These are phyloP conservation scores for Elgaria multicarinata DNA, from an alignment of 2,113 vertebrate species.

Conservation along the genomic window DNA sequence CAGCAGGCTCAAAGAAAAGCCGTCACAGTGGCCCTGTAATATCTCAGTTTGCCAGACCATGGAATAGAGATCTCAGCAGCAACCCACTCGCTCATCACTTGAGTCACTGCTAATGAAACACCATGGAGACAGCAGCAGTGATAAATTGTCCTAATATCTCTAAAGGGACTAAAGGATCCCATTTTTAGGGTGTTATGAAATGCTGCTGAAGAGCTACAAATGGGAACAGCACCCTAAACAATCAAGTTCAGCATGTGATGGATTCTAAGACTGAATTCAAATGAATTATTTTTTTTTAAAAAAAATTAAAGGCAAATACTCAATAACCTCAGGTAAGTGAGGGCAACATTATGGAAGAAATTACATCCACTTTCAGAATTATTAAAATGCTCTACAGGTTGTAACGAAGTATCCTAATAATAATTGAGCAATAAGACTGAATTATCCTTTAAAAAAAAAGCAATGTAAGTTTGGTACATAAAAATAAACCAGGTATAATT, in stretches of 20 bases:
- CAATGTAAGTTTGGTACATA: neutral
- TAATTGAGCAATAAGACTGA: neutral
- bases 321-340: neutral
- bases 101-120: slow-evolving; percentile 2
- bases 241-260: neutral
- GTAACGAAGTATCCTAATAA: neutral
- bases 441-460: neutral
- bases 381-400: slow-evolving; percentile 2
- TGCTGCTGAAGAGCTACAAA: neutral
- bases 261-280: neutral
- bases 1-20: neutral
- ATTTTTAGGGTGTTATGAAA: neutral
- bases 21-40: neutral
- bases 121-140: neutral
- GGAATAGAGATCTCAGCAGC: slow-evolving; percentile 2
- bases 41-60: neutral
- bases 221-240: neutral
- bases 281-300: neutral
- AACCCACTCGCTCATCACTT: neutral
- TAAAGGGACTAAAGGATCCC: neutral
- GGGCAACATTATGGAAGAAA: neutral
- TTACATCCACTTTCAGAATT: neutral
- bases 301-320: neutral
- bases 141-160: neutral
- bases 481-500: neutral